Conservation (phyloP, 1,140 invertebrate species). For the Drosophila teissieri region DNA sequence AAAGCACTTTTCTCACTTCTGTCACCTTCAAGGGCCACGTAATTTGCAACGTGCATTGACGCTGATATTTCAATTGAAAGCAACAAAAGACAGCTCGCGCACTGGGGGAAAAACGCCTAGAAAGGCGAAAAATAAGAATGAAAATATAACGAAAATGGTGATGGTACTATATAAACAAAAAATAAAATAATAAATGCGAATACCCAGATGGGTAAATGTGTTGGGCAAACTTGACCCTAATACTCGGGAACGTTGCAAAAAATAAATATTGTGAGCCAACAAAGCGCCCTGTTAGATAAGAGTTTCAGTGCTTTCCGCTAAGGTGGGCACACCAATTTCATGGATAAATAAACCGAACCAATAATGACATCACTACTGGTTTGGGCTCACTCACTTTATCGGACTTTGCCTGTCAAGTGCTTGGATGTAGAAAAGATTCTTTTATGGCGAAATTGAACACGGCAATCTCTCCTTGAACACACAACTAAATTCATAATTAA, state of each 20-base stretch:
- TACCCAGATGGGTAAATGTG: not conserved
- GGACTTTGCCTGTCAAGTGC: slow-evolving; percentile 1
- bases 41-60: slow-evolving; percentile 71
- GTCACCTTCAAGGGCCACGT: slow-evolving; percentile 73
- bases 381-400: slow-evolving; percentile 2
- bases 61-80: slow-evolving; percentile 68
- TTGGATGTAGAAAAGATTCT: not conserved
- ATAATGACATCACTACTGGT: slow-evolving; percentile 50
- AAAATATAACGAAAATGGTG: slow-evolving; percentile 46
- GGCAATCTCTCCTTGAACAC: not conserved
- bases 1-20: slow-evolving; percentile 50
- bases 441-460: not conserved
- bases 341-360: slow-evolving; percentile 54
- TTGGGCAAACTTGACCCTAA: slow-evolving; percentile 66
- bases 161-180: slow-evolving; percentile 56
- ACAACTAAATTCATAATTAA: slow-evolving; percentile 9
- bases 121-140: slow-evolving; percentile 34
- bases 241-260: slow-evolving; percentile 40
- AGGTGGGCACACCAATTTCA: slow-evolving; percentile 46
- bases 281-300: slow-evolving; percentile 56
- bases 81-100: slow-evolving; percentile 20
- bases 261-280: slow-evolving; percentile 40
- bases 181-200: slow-evolving; percentile 24
- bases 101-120: slow-evolving; percentile 25
- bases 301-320: slow-evolving; percentile 42